Evolutionary conservation across 2,113 vertebrate genomes (phyloP).

Genomic region (Ctenodactylus gundi): DNA sequence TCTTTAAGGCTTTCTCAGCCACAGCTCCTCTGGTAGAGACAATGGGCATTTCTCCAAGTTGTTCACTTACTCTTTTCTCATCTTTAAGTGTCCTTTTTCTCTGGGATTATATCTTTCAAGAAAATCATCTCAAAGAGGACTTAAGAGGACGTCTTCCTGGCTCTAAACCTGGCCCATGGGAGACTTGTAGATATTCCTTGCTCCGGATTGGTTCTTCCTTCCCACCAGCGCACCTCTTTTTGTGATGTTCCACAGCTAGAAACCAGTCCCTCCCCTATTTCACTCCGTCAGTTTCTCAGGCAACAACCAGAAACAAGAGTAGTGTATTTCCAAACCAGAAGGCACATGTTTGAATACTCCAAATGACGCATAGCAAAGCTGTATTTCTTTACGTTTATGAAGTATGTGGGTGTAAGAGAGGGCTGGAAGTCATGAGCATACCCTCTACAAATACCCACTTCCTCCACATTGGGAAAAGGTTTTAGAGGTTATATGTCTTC

Average conservation of each 20-base stretch:
- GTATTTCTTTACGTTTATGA: rapidly evolving
- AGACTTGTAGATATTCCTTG: not conserved
- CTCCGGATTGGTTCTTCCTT: too few relatives aligned
- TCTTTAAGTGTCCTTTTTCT: not conserved
- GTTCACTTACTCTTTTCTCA: not conserved
- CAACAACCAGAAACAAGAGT: not conserved
- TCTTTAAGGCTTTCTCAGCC: not conserved
- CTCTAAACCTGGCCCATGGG: not conserved
- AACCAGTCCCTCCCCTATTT: not conserved
- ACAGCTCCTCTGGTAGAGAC: not conserved
- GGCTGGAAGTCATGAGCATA: not conserved
- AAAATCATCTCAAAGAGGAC: not conserved
- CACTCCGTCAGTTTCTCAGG: not conserved
- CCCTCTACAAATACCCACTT: too few relatives aligned
- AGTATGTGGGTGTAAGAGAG: not conserved
- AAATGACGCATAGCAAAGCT: not conserved
- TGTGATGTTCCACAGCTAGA: not conserved
- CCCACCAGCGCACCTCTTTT: too few relatives aligned
- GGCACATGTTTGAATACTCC: not conserved
- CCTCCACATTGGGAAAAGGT: not conserved
- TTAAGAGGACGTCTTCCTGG: not conserved
- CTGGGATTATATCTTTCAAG: not conserved
- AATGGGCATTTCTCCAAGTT: not conserved
- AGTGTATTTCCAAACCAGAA: too few relatives aligned
- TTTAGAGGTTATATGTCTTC: not conserved